phyloP scores from a whole-genome alignment of 2,888 invertebrate genomes.

The Orgyia antiqua region DNA sequence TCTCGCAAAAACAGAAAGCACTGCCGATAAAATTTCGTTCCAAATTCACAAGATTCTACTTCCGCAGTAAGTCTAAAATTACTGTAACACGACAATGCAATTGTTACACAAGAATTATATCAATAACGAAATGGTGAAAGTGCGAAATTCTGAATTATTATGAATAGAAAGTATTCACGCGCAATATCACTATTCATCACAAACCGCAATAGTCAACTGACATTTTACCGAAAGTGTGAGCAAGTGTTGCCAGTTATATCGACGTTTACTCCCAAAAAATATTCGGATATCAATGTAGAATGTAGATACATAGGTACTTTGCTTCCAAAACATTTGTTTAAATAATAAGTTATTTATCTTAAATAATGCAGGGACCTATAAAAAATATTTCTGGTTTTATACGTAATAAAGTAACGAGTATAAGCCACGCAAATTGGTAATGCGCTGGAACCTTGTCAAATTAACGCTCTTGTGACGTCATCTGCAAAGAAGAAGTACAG shows the following conservation, averaged over 20 bases:
- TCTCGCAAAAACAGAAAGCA: slow-evolving; percentile 44
- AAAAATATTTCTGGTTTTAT: no score
- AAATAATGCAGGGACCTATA: no score
- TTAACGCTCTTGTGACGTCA: no score
- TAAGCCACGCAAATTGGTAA: no score
- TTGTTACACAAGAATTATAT: slow-evolving; percentile 36
- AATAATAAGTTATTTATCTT: no score
- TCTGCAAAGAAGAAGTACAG: no score
- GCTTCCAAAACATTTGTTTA: no score
- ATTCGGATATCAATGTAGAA: no score
- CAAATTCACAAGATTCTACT: slow-evolving; percentile 12
- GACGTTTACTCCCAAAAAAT: slow-evolving; percentile 3
- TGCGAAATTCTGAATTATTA: slow-evolving; percentile 41
- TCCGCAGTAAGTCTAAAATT: slow-evolving; percentile 8
- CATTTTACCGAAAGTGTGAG: slow-evolving; percentile 24
- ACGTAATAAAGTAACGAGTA: no score
- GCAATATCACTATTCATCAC: slow-evolving; percentile 37
- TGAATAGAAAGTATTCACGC: slow-evolving; percentile 32
- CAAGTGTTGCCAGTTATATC: slow-evolving; percentile 24
- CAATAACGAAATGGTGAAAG: slow-evolving; percentile 46
- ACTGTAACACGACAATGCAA: slow-evolving; percentile 15
- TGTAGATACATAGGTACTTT: no score
- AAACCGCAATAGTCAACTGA: slow-evolving; percentile 61
- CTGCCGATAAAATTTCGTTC: slow-evolving; percentile 28
- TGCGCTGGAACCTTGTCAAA: no score